Evolutionary conservation across 1,140 invertebrate species (phyloP), one percentile per base, ranked within the genome.

Genomic region (Drepana arcuata): DNA sequence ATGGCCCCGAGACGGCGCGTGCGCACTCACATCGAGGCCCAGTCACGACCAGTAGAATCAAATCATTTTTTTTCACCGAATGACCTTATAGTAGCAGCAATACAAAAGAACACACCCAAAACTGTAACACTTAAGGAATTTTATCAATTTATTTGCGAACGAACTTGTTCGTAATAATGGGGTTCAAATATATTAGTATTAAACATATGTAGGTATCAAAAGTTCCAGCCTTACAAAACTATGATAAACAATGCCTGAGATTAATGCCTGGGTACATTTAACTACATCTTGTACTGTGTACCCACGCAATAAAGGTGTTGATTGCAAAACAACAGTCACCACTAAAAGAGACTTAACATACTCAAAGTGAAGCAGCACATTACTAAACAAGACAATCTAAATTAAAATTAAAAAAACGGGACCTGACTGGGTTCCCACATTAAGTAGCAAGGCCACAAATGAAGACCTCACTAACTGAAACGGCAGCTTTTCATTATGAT

Each of bases 401-500:
- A 64, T 68, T 50, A 53, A 44, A 48, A 50, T 45, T 34, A 44
- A 41, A 40, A 52, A 53, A 56, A 55, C n/a, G n/a, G n/a, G n/a
- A n/a, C n/a, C n/a, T n/a, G n/a, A n/a, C n/a, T n/a, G 35, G 62
- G 49, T 68, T 74, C 71, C 57, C 61, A 75, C 68, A 64, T 64
- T 62, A 72, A 51, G 55, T 63, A 42, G 32, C 59, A 61, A 65
- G 63, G 60, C 53, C 45, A 35, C 35, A 10, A 38, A 31, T 32
- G 24, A 27, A 25, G 29, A 11, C 25, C 14, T 15, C 13, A 9
- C n/a, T n/a, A n/a, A n/a, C n/a, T n/a, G n/a, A n/a, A n/a, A n/a
- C n/a, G n/a, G n/a, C n/a, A n/a, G n/a, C n/a, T 28, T 36, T 28
- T 12, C 14, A 15, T 37, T 41, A 41, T 34, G 25, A 41, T 37